These are phyloP conservation scores for Himalopsyche tibetana DNA, from an alignment of 2,888 invertebrate species.

Conservation along the genomic window DNA sequence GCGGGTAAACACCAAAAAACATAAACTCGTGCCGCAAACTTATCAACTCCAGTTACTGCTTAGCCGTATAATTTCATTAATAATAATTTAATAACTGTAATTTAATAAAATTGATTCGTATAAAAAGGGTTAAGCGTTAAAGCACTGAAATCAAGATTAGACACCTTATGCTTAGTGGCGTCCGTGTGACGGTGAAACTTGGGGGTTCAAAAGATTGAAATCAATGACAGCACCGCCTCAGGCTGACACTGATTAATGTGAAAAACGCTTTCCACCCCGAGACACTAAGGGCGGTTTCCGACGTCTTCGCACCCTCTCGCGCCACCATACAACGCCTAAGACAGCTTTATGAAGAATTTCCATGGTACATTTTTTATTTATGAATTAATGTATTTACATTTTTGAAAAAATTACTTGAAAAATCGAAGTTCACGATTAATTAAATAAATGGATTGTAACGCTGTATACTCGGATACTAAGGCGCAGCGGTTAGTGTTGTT, in stretches of 20 bases:
- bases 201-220: conserved; percentile 52
- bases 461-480: no score
- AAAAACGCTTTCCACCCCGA: conserved; percentile 49
- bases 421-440: no score
- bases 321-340: not conserved
- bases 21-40: no score
- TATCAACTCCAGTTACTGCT: no score
- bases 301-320: conserved; percentile 18
- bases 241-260: conserved; percentile 62
- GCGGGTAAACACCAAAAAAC: no score
- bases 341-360: not conserved
- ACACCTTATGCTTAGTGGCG: conserved; percentile 10
- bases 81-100: no score
- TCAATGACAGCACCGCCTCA: conserved; percentile 56
- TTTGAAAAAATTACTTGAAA: no score
- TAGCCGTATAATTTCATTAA: no score
- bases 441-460: no score
- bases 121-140: not conserved
- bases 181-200: conserved; percentile 26
- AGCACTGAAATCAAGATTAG: conserved; percentile 4
- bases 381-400: no score
- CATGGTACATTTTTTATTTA: not conserved
- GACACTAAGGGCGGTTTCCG: conserved; percentile 7
- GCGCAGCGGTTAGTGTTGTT: no score
- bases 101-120: no score